Evolutionary conservation across 2,113 vertebrate species (phyloP), one percentile per base, ranked within the genome.

Genomic region (Xiphophorus couchianus): DNA sequence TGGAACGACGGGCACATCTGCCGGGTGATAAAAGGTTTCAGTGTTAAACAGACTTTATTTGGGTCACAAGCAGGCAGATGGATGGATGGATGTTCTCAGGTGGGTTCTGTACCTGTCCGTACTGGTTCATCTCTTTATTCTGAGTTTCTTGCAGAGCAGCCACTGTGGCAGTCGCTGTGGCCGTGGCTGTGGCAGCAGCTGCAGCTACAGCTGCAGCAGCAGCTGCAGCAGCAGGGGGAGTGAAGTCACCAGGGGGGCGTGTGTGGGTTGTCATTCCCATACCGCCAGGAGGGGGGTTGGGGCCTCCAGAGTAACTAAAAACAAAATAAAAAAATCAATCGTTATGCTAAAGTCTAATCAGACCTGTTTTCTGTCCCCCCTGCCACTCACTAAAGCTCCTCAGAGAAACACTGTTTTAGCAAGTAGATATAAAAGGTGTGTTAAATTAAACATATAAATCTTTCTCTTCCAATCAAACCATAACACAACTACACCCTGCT

Each of bases 41-140:
- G 25, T 10, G 25, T 82, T 70, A 35, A 65, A 75, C 30, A 3
- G 19, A 4, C 30, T 54, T 35, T 19, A 3, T 44, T 14, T 31
- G n/a, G 9, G 31, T 69, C 9, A 44, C 64, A 37, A 67, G 5
- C 13, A 33, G 58, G 6, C n/a, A 27, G 61, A 42, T 62, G n/a
- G 25, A 42, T 58, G 12, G 25, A 73, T 58, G 13, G 25, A 73
- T 65, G 61, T 64, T 35, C 68, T n/a, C 73, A 67, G 71, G 27
- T 60, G 74, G 74, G 69, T n/a, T 10, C 62, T 11, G 22, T 90
- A 95, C 98, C 97, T 97, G 98, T 94, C 98, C 97, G 64, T 99
- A 99, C 88, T 99, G 98, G 94, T 97, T 99, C 93, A 99, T 99
- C 72, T 99, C 98, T 93, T 99, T 99, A 89, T 99, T 99, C 94